These are phyloP conservation scores for Lepidochitona cinerea DNA, from an alignment of 2,888 invertebrate species.

Conservation along the genomic window DNA sequence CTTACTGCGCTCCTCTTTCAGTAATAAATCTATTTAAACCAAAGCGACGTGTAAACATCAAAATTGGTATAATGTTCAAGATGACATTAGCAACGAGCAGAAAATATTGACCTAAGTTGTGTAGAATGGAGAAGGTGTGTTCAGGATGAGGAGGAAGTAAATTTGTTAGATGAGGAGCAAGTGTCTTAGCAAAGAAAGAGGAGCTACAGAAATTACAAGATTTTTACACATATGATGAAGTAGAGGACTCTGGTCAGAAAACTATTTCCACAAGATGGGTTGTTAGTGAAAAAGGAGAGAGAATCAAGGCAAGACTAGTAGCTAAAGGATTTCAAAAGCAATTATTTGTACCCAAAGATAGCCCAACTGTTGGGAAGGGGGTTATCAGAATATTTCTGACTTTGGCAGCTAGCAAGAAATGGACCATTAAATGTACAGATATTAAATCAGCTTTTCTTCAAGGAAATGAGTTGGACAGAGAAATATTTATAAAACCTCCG, in stretches of 20 bases:
- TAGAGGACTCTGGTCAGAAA: background rate
- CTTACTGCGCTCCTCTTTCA: too few relatives aligned
- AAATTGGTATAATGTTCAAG: too few relatives aligned
- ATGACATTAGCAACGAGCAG: too few relatives aligned
- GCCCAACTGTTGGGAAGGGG: background rate
- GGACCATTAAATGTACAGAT: constrained; percentile 37
- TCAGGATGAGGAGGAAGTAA: too few relatives aligned
- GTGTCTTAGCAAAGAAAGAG: background rate
- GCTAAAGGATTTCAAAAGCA: background rate
- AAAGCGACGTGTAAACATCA: too few relatives aligned
- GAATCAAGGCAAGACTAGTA: background rate
- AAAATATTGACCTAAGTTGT: too few relatives aligned
- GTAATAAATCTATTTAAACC: too few relatives aligned
- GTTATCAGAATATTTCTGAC: constrained; percentile 22
- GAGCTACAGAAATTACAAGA: background rate
- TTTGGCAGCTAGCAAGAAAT: constrained; percentile 22
- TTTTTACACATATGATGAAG: background rate
- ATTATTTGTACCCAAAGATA: background rate
- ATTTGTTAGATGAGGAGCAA: background rate
- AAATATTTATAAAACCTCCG: constrained; percentile 31
- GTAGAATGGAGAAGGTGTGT: too few relatives aligned
- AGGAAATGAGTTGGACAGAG: constrained; percentile 26
- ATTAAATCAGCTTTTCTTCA: constrained; percentile 39
- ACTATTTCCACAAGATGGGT: background rate
- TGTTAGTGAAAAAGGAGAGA: background rate